A percentile compares a stretch with the other conserved stretches of the same genome.
Conservation (phyloP, 2,797 vertebrate species). For the Botia almorhae region DNA sequence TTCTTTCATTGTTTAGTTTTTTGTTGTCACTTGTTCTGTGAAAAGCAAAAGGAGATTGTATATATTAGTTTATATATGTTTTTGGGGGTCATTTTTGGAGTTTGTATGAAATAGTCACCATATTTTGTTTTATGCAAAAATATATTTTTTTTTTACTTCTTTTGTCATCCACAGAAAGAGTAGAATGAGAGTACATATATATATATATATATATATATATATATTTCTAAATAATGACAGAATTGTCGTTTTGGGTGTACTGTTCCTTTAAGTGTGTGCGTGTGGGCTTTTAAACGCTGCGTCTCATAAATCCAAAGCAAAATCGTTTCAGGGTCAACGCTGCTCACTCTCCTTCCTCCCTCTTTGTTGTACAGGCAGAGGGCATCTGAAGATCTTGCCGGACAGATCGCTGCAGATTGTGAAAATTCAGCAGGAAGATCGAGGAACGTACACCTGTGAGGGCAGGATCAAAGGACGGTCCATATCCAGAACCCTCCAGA, state of each 20-base stretch:
- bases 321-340: background rate
- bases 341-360: background rate
- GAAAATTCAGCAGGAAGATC: slow-evolving; percentile 66
- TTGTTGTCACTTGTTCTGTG: background rate
- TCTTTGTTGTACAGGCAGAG: slow-evolving; percentile 46
- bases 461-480: slow-evolving; percentile 69
- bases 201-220: no score
- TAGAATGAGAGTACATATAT: background rate
- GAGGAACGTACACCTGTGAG: slow-evolving; percentile 71
- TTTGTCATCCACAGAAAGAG: background rate
- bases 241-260: background rate
- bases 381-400: slow-evolving; percentile 47
- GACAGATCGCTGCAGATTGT: slow-evolving; percentile 69
- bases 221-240: background rate
- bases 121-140: no score
- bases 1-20: no score
- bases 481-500: rapidly evolving
- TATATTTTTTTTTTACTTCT: no score
- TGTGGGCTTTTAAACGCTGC: slow-evolving; percentile 32
- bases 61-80: no score
- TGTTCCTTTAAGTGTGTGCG: background rate
- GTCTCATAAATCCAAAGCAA: background rate
- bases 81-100: no score
- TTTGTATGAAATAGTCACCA: no score
- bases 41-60: background rate